Evolutionary conservation across 2,888 invertebrate species (phyloP).

Genomic region (Gastracanthus pulcherrimus): DNA sequence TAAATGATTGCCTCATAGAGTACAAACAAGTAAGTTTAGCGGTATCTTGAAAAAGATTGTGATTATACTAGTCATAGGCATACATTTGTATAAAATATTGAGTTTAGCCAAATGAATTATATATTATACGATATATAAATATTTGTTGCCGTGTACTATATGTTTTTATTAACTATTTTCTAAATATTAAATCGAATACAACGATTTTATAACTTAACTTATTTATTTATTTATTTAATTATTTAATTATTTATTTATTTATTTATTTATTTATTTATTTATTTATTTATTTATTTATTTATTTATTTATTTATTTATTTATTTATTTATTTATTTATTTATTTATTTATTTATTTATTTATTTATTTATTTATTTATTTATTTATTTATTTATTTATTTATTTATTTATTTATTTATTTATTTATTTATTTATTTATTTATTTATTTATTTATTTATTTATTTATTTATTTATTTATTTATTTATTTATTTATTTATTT

Average conservation of each 20-base stretch:
- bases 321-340: not conserved
- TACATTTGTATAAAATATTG: too few species aligned
- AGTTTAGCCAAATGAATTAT: too few species aligned
- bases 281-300: not conserved
- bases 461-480: not conserved
- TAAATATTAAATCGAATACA: not conserved
- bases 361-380: not conserved
- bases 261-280: not conserved
- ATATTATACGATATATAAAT: too few species aligned
- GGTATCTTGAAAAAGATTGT: not conserved
- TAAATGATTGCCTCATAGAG: not conserved
- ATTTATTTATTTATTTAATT: not conserved
- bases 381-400: not conserved
- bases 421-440: not conserved
- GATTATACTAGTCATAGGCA: not conserved
- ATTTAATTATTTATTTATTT: not conserved
- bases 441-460: not conserved
- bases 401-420: not conserved
- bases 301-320: not conserved
- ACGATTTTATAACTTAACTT: not conserved
- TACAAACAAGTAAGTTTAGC: not conserved
- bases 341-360: not conserved
- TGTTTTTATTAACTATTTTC: not conserved
- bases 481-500: not conserved
- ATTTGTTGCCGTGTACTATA: not conserved